Conservation (phyloP, 2,888 invertebrate genomes). For the Eupithecia subumbrata region DNA sequence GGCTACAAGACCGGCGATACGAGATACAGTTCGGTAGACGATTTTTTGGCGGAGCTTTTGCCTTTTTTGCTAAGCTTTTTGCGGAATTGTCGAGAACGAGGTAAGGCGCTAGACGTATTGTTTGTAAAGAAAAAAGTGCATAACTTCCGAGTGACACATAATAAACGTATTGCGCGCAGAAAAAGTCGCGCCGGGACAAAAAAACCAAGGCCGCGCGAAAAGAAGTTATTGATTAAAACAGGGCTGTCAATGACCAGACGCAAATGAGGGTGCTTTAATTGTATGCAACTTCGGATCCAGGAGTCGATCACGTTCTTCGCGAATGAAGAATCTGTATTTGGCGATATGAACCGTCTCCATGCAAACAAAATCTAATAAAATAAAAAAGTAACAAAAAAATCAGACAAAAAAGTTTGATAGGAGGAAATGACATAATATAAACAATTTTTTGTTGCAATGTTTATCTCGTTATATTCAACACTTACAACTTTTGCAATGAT, state of each 20-base stretch:
- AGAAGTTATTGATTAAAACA: conserved; percentile 84
- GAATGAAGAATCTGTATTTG: neutral
- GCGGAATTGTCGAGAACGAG: conserved; percentile 71
- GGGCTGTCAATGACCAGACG: conserved; percentile 83
- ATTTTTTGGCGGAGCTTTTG: conserved; percentile 82
- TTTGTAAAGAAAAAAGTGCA: conserved; percentile 60
- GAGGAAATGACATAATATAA: neutral
- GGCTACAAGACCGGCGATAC: conserved; percentile 82
- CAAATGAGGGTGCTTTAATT: conserved; percentile 82
- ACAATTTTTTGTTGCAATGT: neutral
- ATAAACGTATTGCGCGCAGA: conserved; percentile 80
- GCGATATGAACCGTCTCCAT: neutral
- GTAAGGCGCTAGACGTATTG: conserved; percentile 59
- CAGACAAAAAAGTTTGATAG: neutral
- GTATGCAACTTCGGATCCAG: conserved; percentile 75
- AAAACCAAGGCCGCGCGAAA: conserved; percentile 83
- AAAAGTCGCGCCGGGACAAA: conserved; percentile 81
- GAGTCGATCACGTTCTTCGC: conserved; percentile 60
- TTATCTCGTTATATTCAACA: neutral
- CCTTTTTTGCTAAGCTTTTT: conserved; percentile 79
- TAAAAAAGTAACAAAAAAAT: neutral
- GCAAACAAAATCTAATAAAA: neutral
- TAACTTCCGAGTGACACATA: conserved; percentile 74
- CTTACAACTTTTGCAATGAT: neutral
- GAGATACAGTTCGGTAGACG: conserved; percentile 80